Conservation (phyloP, 2,888 invertebrate species). For the Colostygia pectinataria region DNA sequence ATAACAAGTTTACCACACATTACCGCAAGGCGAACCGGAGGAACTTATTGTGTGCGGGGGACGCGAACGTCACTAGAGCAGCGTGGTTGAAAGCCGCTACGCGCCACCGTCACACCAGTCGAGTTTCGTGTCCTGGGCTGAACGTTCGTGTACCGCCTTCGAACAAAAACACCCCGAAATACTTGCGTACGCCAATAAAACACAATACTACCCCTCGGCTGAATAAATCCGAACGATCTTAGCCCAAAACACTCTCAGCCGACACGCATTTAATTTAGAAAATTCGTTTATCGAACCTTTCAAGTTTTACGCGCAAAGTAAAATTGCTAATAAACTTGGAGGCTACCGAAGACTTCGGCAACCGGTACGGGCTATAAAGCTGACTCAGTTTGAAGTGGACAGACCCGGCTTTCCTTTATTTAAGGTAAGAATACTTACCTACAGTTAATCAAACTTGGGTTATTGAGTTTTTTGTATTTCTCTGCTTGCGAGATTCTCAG, state of each 20-base stretch:
- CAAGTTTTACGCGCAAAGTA: conserved; percentile 35
- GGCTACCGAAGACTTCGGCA: conserved; percentile 39
- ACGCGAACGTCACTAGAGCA: conserved; percentile 28
- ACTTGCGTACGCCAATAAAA: conserved; percentile 32
- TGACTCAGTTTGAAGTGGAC: conserved; percentile 35
- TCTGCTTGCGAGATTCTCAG: no score
- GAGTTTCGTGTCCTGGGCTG: conserved; percentile 28
- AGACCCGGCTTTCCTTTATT: conserved; percentile 28
- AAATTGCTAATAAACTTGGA: conserved; percentile 45
- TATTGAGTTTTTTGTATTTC: no score
- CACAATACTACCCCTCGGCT: conserved; percentile 14
- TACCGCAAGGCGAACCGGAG: conserved; percentile 1
- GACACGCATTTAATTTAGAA: conserved; percentile 22
- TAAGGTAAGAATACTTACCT: conserved; percentile 9
- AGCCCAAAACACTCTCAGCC: conserved; percentile 16
- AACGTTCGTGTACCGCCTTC: conserved; percentile 19
- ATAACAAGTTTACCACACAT: conserved; percentile 6
- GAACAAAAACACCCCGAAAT: conserved; percentile 11
- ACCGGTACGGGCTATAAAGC: conserved; percentile 44
- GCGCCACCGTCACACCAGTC: conserved; percentile 27
- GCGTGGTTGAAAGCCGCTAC: conserved; percentile 15
- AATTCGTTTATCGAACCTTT: conserved; percentile 11
- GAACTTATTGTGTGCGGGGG: conserved; percentile 2
- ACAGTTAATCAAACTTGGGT: background rate
- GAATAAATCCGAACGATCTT: conserved; percentile 22